A percentile compares a stretch with the other conserved stretches of the same genome.
Conservation (phyloP, 2,797 vertebrate genomes). For the Centropyge bicolor region DNA sequence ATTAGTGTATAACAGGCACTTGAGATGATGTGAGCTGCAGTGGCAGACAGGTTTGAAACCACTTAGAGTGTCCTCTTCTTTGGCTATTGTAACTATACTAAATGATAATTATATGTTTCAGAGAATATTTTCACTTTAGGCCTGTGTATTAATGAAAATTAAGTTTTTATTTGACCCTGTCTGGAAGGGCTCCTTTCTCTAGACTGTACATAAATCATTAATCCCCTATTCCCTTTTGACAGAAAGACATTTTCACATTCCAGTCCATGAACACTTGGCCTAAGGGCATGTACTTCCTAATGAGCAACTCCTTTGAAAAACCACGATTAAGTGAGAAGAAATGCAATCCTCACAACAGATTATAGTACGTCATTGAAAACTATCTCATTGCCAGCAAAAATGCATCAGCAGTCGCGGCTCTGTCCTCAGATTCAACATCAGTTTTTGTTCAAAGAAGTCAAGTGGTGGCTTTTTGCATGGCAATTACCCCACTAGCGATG, state of each 20-base stretch:
- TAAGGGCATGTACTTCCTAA: constrained; percentile 33
- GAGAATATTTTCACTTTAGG: too few relatives aligned
- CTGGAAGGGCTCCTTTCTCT: background rate
- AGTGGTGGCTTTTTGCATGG: constrained; percentile 42
- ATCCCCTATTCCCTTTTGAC: constrained; percentile 17
- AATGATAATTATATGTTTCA: background rate
- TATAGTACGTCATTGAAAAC: constrained; percentile 16
- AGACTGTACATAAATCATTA: constrained; percentile 19
- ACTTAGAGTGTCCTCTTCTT: background rate
- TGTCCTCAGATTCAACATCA: constrained; percentile 19
- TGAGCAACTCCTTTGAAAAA: constrained; percentile 40
- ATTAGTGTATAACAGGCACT: background rate
- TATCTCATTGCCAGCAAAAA: constrained; percentile 14
- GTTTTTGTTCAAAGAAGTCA: constrained; percentile 47
- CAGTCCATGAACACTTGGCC: constrained; percentile 39
- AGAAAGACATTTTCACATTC: constrained; percentile 40
- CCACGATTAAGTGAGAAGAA: constrained; percentile 33
- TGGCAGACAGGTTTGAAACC: background rate
- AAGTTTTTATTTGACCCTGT: background rate
- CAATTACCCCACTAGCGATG: constrained; percentile 39
- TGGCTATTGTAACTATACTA: background rate
- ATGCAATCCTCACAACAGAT: constrained; percentile 45
- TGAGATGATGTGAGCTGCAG: too few relatives aligned
- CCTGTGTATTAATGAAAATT: background rate
- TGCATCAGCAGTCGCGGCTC: constrained; percentile 6